Evolutionary conservation across 2,113 vertebrate genomes (phyloP).

Genomic region (Aleadryas rufinucha): DNA sequence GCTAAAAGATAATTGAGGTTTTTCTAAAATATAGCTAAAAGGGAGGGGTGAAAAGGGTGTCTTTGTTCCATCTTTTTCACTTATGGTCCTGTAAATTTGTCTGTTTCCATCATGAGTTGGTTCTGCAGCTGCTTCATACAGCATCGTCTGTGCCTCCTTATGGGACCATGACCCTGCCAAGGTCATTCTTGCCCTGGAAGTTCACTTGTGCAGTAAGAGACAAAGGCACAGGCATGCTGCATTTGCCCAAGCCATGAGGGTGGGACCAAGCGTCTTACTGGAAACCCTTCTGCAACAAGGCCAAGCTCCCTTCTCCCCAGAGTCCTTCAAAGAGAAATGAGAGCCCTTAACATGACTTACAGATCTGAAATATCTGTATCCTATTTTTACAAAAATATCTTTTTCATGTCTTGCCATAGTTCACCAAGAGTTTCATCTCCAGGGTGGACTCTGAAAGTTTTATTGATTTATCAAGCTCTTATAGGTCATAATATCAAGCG

Average conservation of each 20-base stretch:
- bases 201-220: neutral
- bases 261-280: neutral
- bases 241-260: neutral
- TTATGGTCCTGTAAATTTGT: neutral
- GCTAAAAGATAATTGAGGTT: neutral
- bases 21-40: neutral
- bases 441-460: neutral
- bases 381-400: neutral
- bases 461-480: neutral
- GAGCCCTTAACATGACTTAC: neutral
- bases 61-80: neutral
- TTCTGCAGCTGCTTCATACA: neutral
- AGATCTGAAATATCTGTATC: neutral
- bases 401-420: neutral
- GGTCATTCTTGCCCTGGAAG: neutral
- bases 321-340: neutral
- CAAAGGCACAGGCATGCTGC: neutral
- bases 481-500: neutral
- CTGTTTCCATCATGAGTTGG: fast-evolving
- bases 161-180: fast-evolving
- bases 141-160: no score
- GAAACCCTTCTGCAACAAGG: neutral
- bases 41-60: neutral
- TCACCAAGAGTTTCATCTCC: neutral
- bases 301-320: neutral